Evolutionary conservation across 1,140 invertebrate genomes (phyloP).

Genomic region (Pectinophora gossypiella): DNA sequence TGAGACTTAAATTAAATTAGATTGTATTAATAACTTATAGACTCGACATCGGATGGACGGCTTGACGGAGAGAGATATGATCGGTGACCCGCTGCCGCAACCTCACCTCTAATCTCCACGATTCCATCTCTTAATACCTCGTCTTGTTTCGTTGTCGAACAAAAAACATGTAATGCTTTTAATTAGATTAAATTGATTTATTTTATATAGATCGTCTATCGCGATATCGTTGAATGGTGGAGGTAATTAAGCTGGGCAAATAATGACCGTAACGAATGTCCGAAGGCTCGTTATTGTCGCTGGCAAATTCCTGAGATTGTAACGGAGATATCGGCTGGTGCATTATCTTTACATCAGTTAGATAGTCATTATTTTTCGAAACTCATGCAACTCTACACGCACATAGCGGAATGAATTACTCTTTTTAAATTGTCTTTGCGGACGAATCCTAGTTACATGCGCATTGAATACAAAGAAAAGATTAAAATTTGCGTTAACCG

Average conservation of each 20-base stretch:
- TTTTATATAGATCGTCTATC: slow-evolving; percentile 53
- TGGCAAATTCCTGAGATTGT: slow-evolving; percentile 8
- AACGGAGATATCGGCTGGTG: not conserved
- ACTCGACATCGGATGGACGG: slow-evolving; percentile 59
- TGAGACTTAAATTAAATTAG: slow-evolving; percentile 70
- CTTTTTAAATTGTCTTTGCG: no score
- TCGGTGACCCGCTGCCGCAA: slow-evolving; percentile 60
- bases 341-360: slow-evolving; percentile 13
- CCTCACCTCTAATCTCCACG: slow-evolving; percentile 65
- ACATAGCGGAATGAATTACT: not conserved
- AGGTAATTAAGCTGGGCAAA: slow-evolving; percentile 69
- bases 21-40: slow-evolving; percentile 69
- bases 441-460: not conserved
- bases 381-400: not conserved
- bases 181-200: slow-evolving; percentile 75
- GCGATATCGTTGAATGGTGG: slow-evolving; percentile 43
- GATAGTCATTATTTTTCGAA: slow-evolving; percentile 8
- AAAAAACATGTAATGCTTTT: slow-evolving; percentile 74
- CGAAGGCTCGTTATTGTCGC: slow-evolving; percentile 35
- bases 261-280: slow-evolving; percentile 51
- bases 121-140: slow-evolving; percentile 67
- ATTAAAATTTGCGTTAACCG: slow-evolving; percentile 19
- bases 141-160: slow-evolving; percentile 65
- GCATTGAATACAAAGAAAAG: not conserved
- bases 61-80: slow-evolving; percentile 63